Evolutionary conservation across 2,888 invertebrate species (phyloP), one percentile per base, ranked within the genome.

Genomic region (Saturnia japonica): DNA sequence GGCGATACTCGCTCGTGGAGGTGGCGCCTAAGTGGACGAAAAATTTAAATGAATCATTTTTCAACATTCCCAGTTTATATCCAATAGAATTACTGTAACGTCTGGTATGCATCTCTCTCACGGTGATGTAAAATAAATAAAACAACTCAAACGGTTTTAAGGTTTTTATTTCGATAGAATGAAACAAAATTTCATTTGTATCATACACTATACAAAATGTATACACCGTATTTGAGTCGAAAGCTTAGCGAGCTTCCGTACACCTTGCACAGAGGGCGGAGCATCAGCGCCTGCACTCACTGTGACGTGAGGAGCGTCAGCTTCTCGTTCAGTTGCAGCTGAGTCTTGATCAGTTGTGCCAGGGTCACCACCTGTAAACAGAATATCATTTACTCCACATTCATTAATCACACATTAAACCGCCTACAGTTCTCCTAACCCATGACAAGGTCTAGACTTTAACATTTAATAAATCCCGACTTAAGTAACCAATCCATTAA

Each of bases 311-410:
- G 95, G 79, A 97, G 95, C 11, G 97, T 97, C 67, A 99, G 95
- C 91, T 99, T 99, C 93, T 99, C 99, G 91, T 99, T 99, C 70
- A 99, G 95, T 85, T 98, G 97, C 81, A 99, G 95, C 91, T 99
- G 99, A 1, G 99, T 99, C 93, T 99, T 98, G 83, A 99, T 98
- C 73, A 99, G 95, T 85, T 99, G 99, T 19, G 99, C 98, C 73
- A 99, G 95, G 66, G 99, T 99, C 80, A 99, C 97, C 86, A 94
- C 93, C 93, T 93, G 88, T 1, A 51, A 68, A 25, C 47, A 19
- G 19, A 40, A 28, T 47, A 19, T 12, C 47, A 8, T 19, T 47
- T 47, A 19, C 11, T 54, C n/a, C 6, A 6, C 34, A 34, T 34
- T 34, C 34, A 6, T 7, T 34, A 34, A 34, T 34, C 2, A 34